Conservation (phyloP, 2,113 vertebrate genomes). For the Oryzias curvinotus region DNA sequence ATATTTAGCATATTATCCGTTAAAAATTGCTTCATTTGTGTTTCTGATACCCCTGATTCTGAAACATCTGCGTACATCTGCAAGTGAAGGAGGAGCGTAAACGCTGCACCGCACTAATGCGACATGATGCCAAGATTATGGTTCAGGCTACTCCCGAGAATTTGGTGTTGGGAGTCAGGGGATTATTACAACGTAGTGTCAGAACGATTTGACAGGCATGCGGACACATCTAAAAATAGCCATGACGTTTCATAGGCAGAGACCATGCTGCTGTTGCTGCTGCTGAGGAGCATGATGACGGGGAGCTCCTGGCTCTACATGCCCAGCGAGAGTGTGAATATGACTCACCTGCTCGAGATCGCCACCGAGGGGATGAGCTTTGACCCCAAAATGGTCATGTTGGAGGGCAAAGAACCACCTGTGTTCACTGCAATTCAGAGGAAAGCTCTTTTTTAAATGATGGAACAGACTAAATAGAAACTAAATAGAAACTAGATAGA, state of each 20-base stretch:
- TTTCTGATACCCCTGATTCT: not conserved
- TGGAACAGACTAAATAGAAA: not conserved
- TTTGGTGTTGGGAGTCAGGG: slow-evolving; percentile 45
- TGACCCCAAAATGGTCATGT: slow-evolving; percentile 18
- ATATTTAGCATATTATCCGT: no score
- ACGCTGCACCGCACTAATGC: slow-evolving; percentile 12
- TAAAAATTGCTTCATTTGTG: not conserved
- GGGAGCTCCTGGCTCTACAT: slow-evolving; percentile 14
- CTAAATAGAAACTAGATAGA: not conserved
- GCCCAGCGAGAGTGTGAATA: slow-evolving; percentile 26
- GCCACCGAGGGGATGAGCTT: slow-evolving; percentile 21
- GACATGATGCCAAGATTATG: slow-evolving; percentile 44
- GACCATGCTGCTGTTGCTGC: slow-evolving; percentile 23
- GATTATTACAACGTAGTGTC: slow-evolving; percentile 66
- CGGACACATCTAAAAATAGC: slow-evolving; percentile 71
- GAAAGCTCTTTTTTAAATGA: not conserved
- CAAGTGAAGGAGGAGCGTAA: slow-evolving; percentile 3
- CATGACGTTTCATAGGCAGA: slow-evolving; percentile 58
- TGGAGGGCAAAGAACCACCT: slow-evolving; percentile 3
- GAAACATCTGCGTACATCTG: slow-evolving; percentile 5
- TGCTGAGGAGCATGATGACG: slow-evolving; percentile 10
- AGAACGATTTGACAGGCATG: slow-evolving; percentile 67
- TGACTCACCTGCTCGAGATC: slow-evolving; percentile 48
- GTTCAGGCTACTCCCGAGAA: slow-evolving; percentile 49
- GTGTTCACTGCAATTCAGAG: not conserved